Evolutionary conservation across 2,113 vertebrate species (phyloP).

Genomic region (Emydura subglobosa): DNA sequence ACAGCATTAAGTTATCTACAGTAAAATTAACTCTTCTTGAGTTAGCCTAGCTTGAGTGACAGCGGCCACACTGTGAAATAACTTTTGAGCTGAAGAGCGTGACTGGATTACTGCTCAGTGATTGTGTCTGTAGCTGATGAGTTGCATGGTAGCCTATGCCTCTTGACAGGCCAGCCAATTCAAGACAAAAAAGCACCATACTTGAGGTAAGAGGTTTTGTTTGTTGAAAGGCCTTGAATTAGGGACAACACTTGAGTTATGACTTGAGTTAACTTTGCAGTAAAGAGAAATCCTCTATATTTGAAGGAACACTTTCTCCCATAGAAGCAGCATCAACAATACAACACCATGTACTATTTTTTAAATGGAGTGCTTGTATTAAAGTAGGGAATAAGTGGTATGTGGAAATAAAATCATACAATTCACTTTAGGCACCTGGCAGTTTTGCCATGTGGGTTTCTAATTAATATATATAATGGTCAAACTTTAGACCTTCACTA

Average conservation of each 20-base stretch:
- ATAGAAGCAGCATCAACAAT: neutral
- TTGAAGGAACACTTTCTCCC: neutral
- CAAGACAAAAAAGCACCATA: neutral
- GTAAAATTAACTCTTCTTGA: neutral
- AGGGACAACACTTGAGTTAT: neutral
- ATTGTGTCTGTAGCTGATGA: neutral
- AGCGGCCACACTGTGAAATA: neutral
- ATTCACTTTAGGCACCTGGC: neutral
- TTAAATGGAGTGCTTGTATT: neutral
- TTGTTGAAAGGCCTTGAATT: neutral
- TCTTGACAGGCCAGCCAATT: neutral
- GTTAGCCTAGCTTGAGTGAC: neutral
- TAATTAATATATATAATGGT: neutral
- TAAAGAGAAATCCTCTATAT: neutral
- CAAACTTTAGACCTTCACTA: neutral
- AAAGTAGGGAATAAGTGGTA: neutral
- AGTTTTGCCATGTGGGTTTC: neutral
- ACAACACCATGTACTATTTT: neutral
- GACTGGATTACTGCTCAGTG: neutral
- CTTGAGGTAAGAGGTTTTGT: neutral
- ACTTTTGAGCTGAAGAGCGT: neutral
- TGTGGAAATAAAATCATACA: neutral
- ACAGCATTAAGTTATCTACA: neutral
- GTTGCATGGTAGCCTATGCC: neutral
- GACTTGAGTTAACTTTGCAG: neutral